Evolutionary conservation across 2,113 vertebrate species (phyloP).

Genomic region (Tachuris rubrigastra): DNA sequence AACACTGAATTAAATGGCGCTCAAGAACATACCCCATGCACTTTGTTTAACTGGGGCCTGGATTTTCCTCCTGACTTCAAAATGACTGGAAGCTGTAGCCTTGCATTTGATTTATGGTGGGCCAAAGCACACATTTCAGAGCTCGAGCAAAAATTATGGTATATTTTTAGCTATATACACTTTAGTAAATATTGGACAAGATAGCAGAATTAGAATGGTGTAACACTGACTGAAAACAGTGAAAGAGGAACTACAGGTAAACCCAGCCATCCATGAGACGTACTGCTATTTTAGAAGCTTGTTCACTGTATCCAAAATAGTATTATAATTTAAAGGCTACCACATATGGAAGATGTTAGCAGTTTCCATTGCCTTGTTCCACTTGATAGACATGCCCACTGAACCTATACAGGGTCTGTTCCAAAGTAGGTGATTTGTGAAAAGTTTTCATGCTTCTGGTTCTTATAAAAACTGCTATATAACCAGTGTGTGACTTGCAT

Average conservation of each 20-base stretch:
- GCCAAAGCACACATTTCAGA: background rate
- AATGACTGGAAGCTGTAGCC: background rate
- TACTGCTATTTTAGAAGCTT: background rate
- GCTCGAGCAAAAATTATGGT: background rate
- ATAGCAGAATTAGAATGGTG: background rate
- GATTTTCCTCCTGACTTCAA: background rate
- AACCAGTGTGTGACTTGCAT: background rate
- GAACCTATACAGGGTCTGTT: slow-evolving; percentile 31
- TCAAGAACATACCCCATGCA: background rate
- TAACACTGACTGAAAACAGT: background rate
- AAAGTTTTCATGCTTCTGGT: slow-evolving; percentile 51
- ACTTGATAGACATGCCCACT: slow-evolving; percentile 32
- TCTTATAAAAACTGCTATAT: slow-evolving; percentile 13
- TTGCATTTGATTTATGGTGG: background rate
- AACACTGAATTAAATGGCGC: background rate
- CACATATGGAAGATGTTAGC: slow-evolving; percentile 56
- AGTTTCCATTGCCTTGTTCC: slow-evolving; percentile 42
- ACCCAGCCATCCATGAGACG: background rate
- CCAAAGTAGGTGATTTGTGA: slow-evolving; percentile 55
- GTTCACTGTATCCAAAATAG: background rate
- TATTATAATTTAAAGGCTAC: slow-evolving; percentile 7
- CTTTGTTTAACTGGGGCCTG: background rate
- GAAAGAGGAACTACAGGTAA: background rate
- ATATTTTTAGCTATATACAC: background rate
- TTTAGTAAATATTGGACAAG: background rate